Percentiles rank a stretch among this genome's conserved stretches.
phyloP scores from a whole-genome alignment of 2,888 invertebrate genomes.

The Apodemia duryi region DNA sequence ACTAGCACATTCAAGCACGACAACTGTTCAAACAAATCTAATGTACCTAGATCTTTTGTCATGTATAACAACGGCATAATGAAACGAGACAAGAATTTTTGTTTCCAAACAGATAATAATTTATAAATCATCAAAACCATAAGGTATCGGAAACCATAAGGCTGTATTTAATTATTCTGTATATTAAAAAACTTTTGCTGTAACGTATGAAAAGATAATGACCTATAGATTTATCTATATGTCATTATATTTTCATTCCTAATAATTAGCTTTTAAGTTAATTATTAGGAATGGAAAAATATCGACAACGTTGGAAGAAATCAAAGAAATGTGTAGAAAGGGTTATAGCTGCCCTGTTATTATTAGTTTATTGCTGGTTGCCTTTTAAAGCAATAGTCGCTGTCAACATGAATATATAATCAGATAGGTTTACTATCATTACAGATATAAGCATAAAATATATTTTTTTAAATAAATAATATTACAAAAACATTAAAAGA shows the following conservation, averaged over 20 bases:
- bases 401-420: constrained; percentile 42
- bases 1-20: constrained; percentile 47
- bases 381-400: constrained; percentile 54
- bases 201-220: constrained; percentile 37
- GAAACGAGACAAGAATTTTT: constrained; percentile 31
- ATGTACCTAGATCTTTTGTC: constrained; percentile 37
- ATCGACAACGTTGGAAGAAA: constrained; percentile 49
- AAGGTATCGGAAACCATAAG: constrained; percentile 14
- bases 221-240: constrained; percentile 36
- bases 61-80: constrained; percentile 33
- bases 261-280: constrained; percentile 33
- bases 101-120: not conserved
- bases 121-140: not conserved
- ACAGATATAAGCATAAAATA: no score
- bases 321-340: constrained; percentile 70
- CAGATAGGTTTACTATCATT: not conserved
- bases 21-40: constrained; percentile 75
- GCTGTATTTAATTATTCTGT: constrained; percentile 18
- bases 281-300: constrained; percentile 57
- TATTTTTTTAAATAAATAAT: no score
- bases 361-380: constrained; percentile 66
- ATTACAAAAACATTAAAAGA: no score
- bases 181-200: constrained; percentile 16
- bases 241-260: no score
- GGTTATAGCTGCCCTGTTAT: constrained; percentile 52